A percentile compares a stretch with the other conserved stretches of the same genome.
Evolutionary conservation across 2,113 vertebrate species (phyloP).

Genomic region (Apodemus sylvaticus): DNA sequence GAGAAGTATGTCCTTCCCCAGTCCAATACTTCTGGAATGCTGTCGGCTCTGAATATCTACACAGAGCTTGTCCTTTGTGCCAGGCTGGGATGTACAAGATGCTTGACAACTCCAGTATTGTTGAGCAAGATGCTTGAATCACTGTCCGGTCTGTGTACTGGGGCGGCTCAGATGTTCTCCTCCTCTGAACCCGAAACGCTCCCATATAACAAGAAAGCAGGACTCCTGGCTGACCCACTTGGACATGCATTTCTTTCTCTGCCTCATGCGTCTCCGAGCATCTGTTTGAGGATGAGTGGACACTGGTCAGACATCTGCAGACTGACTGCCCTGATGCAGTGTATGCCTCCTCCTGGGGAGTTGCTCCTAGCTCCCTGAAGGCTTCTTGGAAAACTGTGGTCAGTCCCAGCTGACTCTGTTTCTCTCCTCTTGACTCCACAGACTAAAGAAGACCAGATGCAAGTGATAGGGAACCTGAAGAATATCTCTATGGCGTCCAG

Average conservation of each 20-base stretch:
- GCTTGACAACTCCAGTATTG: slow-evolving; percentile 80
- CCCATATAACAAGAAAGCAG: slow-evolving; percentile 49
- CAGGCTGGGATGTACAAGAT: slow-evolving; percentile 80
- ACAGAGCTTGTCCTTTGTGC: slow-evolving; percentile 74
- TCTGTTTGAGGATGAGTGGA: slow-evolving; percentile 57
- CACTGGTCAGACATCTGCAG: neutral
- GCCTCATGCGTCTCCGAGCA: neutral
- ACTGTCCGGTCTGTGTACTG: slow-evolving; percentile 8
- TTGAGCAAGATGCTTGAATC: slow-evolving; percentile 76
- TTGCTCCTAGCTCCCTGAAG: neutral
- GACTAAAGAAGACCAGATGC: slow-evolving; percentile 99
- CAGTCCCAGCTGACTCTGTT: neutral
- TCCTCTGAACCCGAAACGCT: neutral
- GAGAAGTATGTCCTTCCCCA: neutral
- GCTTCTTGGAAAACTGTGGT: neutral
- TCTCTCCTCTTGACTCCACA: slow-evolving; percentile 80
- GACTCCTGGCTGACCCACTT: slow-evolving; percentile 60
- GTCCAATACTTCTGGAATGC: slow-evolving; percentile 26
- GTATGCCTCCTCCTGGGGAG: neutral
- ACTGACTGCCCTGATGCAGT: neutral
- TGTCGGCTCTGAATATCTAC: neutral
- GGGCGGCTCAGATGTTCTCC: accelerated
- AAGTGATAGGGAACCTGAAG: slow-evolving; percentile 98
- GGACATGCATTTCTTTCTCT: slow-evolving; percentile 46
- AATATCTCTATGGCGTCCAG: slow-evolving; percentile 99